Evolutionary conservation across 2,888 invertebrate genomes (phyloP), one percentile per base, ranked within the genome.

Genomic region (Leucania comma): DNA sequence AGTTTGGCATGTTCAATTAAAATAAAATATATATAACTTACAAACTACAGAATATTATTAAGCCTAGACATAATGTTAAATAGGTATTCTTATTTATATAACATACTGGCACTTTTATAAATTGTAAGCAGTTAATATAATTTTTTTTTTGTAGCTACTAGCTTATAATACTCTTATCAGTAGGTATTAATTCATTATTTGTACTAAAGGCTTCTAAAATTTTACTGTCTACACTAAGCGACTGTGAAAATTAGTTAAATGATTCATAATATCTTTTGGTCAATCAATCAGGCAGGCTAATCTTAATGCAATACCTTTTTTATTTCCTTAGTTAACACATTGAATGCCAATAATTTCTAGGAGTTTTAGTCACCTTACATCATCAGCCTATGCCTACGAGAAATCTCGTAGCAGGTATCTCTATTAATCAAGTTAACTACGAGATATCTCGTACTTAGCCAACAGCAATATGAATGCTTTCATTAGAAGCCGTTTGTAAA

Each of bases 41-140:
- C 0, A 50, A 70, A 72, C 54, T 42, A 78, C 26, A 22, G 35
- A 73, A 4, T 42, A 35, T 51, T 53, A 74, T 53, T 32, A 32
- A 14, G 4, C 38, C 8, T 48, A 51, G 35, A 42, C 35, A 70
- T 42, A 20, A 38, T 59, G 6, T 42, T 77, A 35, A 9, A 3
- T 35, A 56, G 1, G n/a, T 42, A 59, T 53, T 58, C 70, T 59
- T 77, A 76, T n/a, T 68, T 76, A 70, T 46, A 50, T 35, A 24
- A 76, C 50, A 53, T 78, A 72, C 72, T 74, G 73, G 73, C 73
- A 73, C 78, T 56, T 73, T 54, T 38, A 70, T 70, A 77, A 59
- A 71, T 73, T 22, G 12, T 54, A 74, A 78, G 73, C 78, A 56
- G 57, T 72, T 72, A 60, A 77, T 69, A 38, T 59, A 51, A 69